phyloP scores from a whole-genome alignment of 1,140 invertebrate species.

The Chironomus tepperi region DNA sequence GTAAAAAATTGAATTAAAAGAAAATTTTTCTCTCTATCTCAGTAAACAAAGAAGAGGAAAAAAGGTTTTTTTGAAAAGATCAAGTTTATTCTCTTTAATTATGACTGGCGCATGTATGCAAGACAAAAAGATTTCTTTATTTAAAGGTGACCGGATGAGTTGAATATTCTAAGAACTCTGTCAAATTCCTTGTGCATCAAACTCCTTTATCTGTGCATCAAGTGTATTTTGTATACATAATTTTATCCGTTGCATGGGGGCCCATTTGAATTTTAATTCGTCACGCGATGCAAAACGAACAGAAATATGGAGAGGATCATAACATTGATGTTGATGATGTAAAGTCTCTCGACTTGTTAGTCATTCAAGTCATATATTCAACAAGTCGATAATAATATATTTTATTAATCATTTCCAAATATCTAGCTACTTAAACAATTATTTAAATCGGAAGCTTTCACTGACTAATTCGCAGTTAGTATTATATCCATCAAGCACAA shows the following conservation, averaged over 20 bases:
- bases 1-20: neutral
- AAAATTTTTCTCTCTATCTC: neutral
- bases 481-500: neutral
- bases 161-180: neutral
- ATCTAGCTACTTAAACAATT: neutral
- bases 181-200: neutral
- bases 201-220: too few relatives aligned
- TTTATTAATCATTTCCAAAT: conserved; percentile 3
- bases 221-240: too few relatives aligned
- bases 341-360: neutral
- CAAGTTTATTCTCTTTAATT: neutral
- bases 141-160: conserved; percentile 12
- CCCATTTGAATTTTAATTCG: neutral
- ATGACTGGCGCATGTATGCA: neutral
- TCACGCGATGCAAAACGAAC: neutral
- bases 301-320: neutral
- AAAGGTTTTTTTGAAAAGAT: neutral
- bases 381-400: neutral
- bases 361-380: neutral
- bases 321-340: neutral
- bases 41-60: neutral
- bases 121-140: neutral
- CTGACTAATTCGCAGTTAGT: neutral
- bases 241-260: too few relatives aligned
- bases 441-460: neutral